A percentile compares a stretch with the other conserved stretches of the same genome.
Evolutionary conservation across 23 tunicate species (phyloP).

Genomic region (Trididemnum miniatum): DNA sequence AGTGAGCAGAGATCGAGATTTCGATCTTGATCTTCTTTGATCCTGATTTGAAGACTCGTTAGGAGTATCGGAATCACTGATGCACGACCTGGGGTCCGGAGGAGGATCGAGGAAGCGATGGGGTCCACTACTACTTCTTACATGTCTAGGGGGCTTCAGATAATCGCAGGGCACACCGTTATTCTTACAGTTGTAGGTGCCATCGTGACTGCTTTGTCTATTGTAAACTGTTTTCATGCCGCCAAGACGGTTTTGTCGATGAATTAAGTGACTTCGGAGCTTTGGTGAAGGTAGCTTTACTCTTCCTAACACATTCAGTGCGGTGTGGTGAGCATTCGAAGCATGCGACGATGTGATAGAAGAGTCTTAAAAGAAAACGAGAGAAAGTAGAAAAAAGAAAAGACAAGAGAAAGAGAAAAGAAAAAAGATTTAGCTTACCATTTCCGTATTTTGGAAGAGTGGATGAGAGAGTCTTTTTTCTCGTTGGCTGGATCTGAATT

Average conservation of each 20-base stretch:
- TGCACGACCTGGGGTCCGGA: background rate
- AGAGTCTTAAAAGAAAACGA: background rate
- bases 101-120: background rate
- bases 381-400: slow-evolving; percentile 20
- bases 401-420: slow-evolving; percentile 22
- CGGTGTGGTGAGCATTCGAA: background rate
- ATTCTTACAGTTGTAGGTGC: background rate
- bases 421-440: slow-evolving; percentile 18
- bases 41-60: background rate
- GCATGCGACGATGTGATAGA: background rate
- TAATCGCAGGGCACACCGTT: background rate
- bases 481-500: slow-evolving; percentile 45
- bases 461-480: slow-evolving; percentile 61
- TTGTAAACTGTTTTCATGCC: background rate
- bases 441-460: slow-evolving; percentile 79
- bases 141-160: slow-evolving; percentile 17
- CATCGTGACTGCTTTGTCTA: background rate
- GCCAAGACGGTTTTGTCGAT: background rate
- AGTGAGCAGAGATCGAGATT: slow-evolving; percentile 28
- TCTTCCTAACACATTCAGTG: background rate
- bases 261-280: slow-evolving; percentile 6
- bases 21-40: slow-evolving; percentile 19
- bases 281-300: slow-evolving; percentile 15
- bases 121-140: slow-evolving; percentile 1
- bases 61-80: background rate